These are phyloP conservation scores for Heliconius erato DNA, from an alignment of 2,888 invertebrate genomes.

Conservation along the genomic window DNA sequence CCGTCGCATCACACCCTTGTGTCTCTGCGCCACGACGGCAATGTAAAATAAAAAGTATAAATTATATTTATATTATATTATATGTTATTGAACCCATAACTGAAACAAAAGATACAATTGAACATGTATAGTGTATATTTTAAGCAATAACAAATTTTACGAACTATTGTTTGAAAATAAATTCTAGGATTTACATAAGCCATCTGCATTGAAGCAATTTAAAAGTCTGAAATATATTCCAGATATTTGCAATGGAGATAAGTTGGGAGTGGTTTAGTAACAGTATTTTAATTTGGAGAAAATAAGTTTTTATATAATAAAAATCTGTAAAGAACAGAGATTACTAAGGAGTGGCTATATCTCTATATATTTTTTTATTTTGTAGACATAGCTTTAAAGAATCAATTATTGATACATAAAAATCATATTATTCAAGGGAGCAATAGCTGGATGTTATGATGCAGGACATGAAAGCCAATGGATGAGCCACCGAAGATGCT, in stretches of 20 bases:
- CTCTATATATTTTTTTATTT: too few species aligned
- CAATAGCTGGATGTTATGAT: too few species aligned
- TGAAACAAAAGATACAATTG: background rate
- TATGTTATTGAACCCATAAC: background rate
- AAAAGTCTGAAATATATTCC: slow-evolving; percentile 26
- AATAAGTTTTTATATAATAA: background rate
- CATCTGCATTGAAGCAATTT: slow-evolving; percentile 22
- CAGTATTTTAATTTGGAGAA: background rate
- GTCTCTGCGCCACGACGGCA: too few species aligned
- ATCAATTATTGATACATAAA: background rate
- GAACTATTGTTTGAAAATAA: slow-evolving; percentile 19
- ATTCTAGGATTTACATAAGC: slow-evolving; percentile 32
- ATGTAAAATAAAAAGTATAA: background rate
- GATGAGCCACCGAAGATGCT: too few species aligned
- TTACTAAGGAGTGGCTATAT: too few species aligned
- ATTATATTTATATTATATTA: background rate
- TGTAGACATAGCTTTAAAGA: background rate
- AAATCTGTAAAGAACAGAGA: background rate
- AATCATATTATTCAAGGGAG: background rate
- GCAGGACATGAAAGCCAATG: too few species aligned
- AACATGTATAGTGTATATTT: background rate
- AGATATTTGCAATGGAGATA: slow-evolving; percentile 31
- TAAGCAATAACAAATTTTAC: background rate
- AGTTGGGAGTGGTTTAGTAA: slow-evolving; percentile 7
- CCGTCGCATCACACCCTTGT: too few species aligned